Percentiles rank a stretch among this genome's conserved stretches.
phyloP scores from a whole-genome alignment of 2,113 vertebrate species.

The Protomyctophum bolini region DNA sequence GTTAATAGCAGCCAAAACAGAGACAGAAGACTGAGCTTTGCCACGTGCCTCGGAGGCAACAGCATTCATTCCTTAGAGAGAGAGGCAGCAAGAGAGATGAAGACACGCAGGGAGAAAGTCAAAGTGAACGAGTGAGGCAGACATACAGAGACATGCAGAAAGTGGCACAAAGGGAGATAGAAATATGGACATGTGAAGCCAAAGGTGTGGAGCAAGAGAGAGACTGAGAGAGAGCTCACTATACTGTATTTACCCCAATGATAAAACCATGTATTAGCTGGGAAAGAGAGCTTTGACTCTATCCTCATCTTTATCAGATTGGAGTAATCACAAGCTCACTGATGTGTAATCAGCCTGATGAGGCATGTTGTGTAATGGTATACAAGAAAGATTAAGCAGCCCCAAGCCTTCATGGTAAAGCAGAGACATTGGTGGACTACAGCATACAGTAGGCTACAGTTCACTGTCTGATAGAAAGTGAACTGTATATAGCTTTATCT shows the following conservation, averaged over 20 bases:
- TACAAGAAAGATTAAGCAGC: conserved; percentile 23
- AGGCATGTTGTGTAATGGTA: conserved; percentile 48
- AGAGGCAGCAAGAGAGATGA: neutral
- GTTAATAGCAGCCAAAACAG: conserved; percentile 34
- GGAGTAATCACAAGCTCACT: conserved; percentile 36
- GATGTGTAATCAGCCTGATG: conserved; percentile 65
- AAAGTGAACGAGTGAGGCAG: neutral
- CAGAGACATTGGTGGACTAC: neutral
- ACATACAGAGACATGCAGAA: conserved; percentile 17
- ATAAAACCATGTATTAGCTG: conserved; percentile 26
- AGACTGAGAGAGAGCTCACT: neutral
- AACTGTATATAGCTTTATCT: conserved; percentile 16
- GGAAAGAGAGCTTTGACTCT: conserved; percentile 21
- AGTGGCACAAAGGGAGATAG: conserved; percentile 11
- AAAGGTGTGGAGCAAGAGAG: neutral
- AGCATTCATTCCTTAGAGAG: conserved; percentile 3
- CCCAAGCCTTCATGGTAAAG: conserved; percentile 14
- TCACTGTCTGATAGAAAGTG: conserved; percentile 6
- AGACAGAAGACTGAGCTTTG: conserved; percentile 11
- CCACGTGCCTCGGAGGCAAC: conserved; percentile 12
- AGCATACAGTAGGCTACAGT: neutral
- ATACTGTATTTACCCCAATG: conserved; percentile 42
- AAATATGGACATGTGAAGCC: neutral
- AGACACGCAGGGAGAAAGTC: neutral
- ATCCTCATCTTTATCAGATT: conserved; percentile 31